Evolutionary conservation across 2,888 invertebrate genomes (phyloP).

Genomic region (Artemia sp.): DNA sequence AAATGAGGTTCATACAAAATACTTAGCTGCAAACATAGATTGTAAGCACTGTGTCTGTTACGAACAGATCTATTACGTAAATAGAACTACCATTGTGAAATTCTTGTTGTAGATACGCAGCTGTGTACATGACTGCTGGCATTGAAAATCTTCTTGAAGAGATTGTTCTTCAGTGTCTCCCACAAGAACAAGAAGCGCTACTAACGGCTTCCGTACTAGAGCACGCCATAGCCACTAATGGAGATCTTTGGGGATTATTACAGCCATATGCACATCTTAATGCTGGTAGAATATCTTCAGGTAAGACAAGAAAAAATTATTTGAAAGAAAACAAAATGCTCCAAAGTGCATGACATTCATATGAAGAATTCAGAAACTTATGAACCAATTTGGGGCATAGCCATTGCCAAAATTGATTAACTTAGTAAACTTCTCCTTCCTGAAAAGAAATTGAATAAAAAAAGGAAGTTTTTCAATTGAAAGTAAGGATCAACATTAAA

Average conservation of each 20-base stretch:
- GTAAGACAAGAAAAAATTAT: constrained; percentile 32
- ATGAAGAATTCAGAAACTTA: not conserved
- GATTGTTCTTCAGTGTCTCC: constrained; percentile 52
- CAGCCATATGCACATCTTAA: constrained; percentile 81
- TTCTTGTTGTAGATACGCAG: constrained; percentile 47
- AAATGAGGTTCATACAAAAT: no score
- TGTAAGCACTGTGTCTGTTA: no score
- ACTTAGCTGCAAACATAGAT: no score
- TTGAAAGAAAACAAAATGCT: not conserved
- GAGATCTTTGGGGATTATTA: constrained; percentile 71
- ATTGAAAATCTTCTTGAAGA: constrained; percentile 77
- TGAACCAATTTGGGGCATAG: not conserved
- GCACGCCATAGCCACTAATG: constrained; percentile 65
- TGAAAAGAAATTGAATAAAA: no score
- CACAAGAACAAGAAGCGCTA: constrained; percentile 39
- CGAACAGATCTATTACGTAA: no score
- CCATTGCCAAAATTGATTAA: not conserved
- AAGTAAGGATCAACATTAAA: no score
- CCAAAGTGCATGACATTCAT: not conserved
- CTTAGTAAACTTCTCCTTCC: not conserved
- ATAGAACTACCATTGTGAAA: not conserved
- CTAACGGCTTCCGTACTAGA: constrained; percentile 63
- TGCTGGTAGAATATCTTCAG: constrained; percentile 69
- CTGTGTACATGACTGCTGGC: constrained; percentile 72
- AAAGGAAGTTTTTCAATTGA: no score